Evolutionary conservation across 2,888 invertebrate species (phyloP), one percentile per base, ranked within the genome.

Genomic region (Sabellastarte sp.): DNA sequence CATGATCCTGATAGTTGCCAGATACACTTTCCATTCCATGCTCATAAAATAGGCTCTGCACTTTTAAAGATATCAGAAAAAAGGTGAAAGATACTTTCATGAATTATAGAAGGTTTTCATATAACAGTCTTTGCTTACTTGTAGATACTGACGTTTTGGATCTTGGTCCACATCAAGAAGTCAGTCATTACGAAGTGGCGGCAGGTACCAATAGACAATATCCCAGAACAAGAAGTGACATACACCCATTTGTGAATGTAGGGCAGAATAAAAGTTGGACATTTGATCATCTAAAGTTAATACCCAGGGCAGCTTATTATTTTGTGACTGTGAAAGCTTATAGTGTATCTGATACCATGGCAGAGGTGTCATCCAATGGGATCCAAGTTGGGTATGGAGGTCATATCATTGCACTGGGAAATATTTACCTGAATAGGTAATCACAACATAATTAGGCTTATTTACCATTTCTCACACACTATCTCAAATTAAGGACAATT

Each of bases 151-250:
- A n/a, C n/a, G n/a, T n/a, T n/a, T n/a, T n/a, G n/a, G 31, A 10
- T 15, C 29, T 61, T 10, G 61, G 61, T 3, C 28, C n/a, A 28
- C 50, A 57, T n/a, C 64, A 64, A 31, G 51, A 53, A 32, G 53
- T 64, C 10, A 63, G 57, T 28, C 57, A 65, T 41, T 41, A 41
- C 20, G 41, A 41, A 20, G 41, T 41, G 20, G 41, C 41, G 20
- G 41, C 20, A 10, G 41, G 41, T 41, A 15, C 41, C 20, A 20
- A 20, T 20, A 41, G 41, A 41, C 10, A 41, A 10, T 15, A 10
- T 15, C 41, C 20, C 20, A 20, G 20, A 41, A 20, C 10, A 41
- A 41, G 41, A 20, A 41, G 10, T 41, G 20, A 41, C 41, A 41
- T 41, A 15, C 10, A 20, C 10, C 41, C 41, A 15, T 41, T 41